A percentile compares a stretch with the other conserved stretches of the same genome.
phyloP scores from a whole-genome alignment of 2,888 invertebrate genomes.

The Thysanoteuthis rhombus region DNA sequence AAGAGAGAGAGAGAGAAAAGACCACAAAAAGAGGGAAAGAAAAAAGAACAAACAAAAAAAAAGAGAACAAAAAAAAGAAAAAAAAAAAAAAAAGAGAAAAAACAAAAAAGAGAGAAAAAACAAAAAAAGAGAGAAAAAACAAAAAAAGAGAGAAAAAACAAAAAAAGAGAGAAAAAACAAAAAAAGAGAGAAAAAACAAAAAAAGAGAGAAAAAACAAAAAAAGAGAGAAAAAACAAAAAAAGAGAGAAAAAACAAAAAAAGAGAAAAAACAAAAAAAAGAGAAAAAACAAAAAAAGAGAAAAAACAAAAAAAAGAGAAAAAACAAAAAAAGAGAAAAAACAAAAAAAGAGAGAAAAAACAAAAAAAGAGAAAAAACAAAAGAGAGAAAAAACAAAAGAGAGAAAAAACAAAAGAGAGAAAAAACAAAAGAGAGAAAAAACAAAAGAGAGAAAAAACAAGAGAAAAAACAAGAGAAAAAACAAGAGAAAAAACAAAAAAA shows the following conservation, averaged over 20 bases:
- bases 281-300: neutral
- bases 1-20: neutral
- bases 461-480: neutral
- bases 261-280: neutral
- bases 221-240: neutral
- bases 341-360: neutral
- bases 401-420: neutral
- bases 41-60: neutral
- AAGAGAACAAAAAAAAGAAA: neutral
- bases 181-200: neutral
- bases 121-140: neutral
- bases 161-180: neutral
- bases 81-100: neutral
- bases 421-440: neutral
- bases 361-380: neutral
- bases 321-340: neutral
- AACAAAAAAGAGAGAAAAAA: no score
- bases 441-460: neutral
- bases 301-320: neutral
- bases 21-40: neutral
- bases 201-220: neutral
- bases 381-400: neutral
- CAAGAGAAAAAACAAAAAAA: no score
- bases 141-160: neutral
- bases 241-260: neutral